Evolutionary conservation across 2,888 invertebrate genomes (phyloP), one percentile per base, ranked within the genome.

Genomic region (Heliconius cydno): DNA sequence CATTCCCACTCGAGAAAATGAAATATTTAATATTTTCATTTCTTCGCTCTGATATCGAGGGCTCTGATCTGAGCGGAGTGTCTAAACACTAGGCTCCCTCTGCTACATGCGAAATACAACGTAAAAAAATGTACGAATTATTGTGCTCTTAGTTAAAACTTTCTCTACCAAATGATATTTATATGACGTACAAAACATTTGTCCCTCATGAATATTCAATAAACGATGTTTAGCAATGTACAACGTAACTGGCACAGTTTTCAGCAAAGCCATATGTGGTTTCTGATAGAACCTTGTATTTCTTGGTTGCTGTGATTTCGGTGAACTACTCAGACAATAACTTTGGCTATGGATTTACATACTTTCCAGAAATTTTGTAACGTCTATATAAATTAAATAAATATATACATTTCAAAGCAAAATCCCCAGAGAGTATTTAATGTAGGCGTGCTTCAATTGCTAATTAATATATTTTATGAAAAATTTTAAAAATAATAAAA

Each of bases 141-240:
- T 60, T 12, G 57, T n/a, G n/a, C n/a, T 57, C 22, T 22, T n/a
- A 2, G n/a, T 60, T n/a, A n/a, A n/a, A 72, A 72, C n/a, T 76
- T 73, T 30, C 63, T 6, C 52, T 73, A 68, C 68, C 12, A 68
- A 66, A 34, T 78, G 60, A 63, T 22, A 78, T 73, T 70, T 65
- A n/a, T 72, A 67, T 76, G 78, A 76, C 65, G 76, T 71, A 70
- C 28, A 28, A 68, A 68, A 5, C 38, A 70, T 73, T 80, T 75
- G 70, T 70, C 41, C 46, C 66, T 79, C 63, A 79, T 78, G 76
- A 82, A 79, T 80, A 80, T 82, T 79, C 76, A 79, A n/a, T 77
- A 79, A 52, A 79, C 67, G 67, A 80, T 67, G 72, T 82, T 82
- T 77, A 77, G 75, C 63, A 68, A 10, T 22, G 66, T 10, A 12